Evolutionary conservation across 2,797 vertebrate species (phyloP).

Genomic region (Pterois miles): DNA sequence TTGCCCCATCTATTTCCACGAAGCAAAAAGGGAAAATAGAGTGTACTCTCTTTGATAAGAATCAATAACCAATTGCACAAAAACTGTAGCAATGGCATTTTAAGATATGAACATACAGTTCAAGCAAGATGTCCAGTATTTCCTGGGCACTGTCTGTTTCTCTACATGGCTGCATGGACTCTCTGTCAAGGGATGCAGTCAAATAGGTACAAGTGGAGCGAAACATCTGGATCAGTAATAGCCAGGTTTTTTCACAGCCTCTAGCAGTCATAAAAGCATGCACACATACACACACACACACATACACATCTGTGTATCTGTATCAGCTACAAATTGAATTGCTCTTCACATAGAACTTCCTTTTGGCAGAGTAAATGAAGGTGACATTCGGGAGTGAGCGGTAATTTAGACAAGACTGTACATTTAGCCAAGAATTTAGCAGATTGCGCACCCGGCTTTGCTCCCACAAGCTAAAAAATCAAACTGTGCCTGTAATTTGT

Average conservation of each 20-base stretch:
- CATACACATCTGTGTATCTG: constrained; percentile 25
- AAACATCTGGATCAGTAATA: constrained; percentile 45
- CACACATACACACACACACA: neutral
- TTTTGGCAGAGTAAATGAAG: constrained; percentile 43
- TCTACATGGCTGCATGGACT: neutral
- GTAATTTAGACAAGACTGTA: constrained; percentile 48
- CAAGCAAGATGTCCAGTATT: neutral
- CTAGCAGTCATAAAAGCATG: constrained; percentile 31
- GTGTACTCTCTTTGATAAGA: constrained; percentile 1
- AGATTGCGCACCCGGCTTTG: constrained; percentile 44
- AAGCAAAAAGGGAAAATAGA: neutral
- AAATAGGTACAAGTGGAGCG: constrained; percentile 8
- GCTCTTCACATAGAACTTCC: constrained; percentile 36
- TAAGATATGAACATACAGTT: neutral
- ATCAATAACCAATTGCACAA: neutral
- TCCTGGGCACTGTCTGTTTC: constrained; percentile 1
- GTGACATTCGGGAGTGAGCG: constrained; percentile 38
- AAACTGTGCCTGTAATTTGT: constrained; percentile 22
- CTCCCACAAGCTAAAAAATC: constrained; percentile 42
- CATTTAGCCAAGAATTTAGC: constrained; percentile 50
- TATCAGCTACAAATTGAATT: constrained; percentile 42
- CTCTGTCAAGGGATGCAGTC: neutral
- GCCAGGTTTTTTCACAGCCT: constrained; percentile 31
- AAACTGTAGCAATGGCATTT: neutral
- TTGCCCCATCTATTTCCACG: neutral